Evolutionary conservation across 2,888 invertebrate genomes (phyloP).

Genomic region (Mimachlamys varia): DNA sequence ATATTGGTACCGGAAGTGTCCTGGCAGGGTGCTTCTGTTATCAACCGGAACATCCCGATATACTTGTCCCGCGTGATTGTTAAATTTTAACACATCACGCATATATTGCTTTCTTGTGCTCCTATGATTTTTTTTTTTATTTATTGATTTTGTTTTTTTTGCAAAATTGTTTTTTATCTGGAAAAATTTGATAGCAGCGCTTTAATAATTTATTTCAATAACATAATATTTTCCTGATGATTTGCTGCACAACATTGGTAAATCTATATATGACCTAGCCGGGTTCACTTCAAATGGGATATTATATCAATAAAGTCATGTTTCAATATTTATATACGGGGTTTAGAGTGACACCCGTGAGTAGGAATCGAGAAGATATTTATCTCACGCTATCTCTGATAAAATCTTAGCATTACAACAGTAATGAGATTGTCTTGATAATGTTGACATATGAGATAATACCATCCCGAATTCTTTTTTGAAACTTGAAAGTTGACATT

Average conservation of each 20-base stretch:
- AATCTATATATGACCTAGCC: too few relatives aligned
- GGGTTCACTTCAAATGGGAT: too few relatives aligned
- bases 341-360: too few relatives aligned
- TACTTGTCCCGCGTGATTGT: neutral
- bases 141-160: neutral
- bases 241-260: too few relatives aligned
- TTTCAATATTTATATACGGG: too few relatives aligned
- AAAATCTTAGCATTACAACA: too few relatives aligned
- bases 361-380: too few relatives aligned
- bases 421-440: neutral
- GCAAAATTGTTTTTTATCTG: neutral
- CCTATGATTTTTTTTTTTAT: neutral
- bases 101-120: neutral
- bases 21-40: neutral
- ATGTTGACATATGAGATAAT: neutral
- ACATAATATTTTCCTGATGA: neutral
- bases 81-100: neutral
- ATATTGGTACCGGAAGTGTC: neutral
- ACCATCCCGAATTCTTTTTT: neutral
- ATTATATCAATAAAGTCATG: too few relatives aligned
- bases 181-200: neutral
- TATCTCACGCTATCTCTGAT: too few relatives aligned
- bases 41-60: neutral
- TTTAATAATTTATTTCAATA: neutral
- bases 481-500: neutral